phyloP scores from a whole-genome alignment of 2,113 vertebrate genomes.

The Salvelinus namaycush region DNA sequence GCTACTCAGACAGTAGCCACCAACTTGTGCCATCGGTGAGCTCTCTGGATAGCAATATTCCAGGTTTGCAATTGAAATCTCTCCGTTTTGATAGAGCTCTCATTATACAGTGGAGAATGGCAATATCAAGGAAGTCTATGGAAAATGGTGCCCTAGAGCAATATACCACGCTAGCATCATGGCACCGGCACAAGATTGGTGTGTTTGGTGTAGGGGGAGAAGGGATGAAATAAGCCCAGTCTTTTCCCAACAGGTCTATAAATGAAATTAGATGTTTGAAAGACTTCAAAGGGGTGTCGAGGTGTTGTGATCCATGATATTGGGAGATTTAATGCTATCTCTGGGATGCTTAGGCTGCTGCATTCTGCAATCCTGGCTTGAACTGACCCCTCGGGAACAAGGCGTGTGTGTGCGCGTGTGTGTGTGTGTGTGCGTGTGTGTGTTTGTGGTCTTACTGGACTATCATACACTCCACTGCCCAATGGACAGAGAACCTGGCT shows the following conservation, averaged over 20 bases:
- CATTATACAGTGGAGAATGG: conserved; percentile 28
- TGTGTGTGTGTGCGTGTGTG: conserved; percentile 8
- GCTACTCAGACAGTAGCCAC: not conserved
- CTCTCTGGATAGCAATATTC: conserved; percentile 29
- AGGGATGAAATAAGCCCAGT: conserved; percentile 38
- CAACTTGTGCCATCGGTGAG: not conserved
- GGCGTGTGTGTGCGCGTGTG: not conserved
- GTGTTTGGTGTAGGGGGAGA: conserved; percentile 29
- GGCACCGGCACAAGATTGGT: conserved; percentile 48
- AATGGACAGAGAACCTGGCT: too few species aligned
- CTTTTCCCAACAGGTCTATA: conserved; percentile 41
- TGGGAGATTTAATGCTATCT: conserved; percentile 56
- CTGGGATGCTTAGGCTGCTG: conserved; percentile 48
- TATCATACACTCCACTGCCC: too few species aligned
- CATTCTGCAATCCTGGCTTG: conserved; percentile 45
- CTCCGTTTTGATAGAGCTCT: conserved; percentile 45
- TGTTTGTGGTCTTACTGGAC: not conserved
- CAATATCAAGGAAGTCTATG: conserved; percentile 61
- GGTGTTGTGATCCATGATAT: conserved; percentile 62
- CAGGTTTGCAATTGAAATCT: conserved; percentile 36
- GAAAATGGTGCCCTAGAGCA: conserved; percentile 64
- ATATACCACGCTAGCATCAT: conserved; percentile 49
- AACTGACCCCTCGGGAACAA: conserved; percentile 18
- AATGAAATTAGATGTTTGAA: conserved; percentile 44
- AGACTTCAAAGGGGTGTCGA: conserved; percentile 50